A percentile compares a stretch with the other conserved stretches of the same genome.
Evolutionary conservation across 2,113 vertebrate genomes (phyloP).

Genomic region (Rutilus rutilus): DNA sequence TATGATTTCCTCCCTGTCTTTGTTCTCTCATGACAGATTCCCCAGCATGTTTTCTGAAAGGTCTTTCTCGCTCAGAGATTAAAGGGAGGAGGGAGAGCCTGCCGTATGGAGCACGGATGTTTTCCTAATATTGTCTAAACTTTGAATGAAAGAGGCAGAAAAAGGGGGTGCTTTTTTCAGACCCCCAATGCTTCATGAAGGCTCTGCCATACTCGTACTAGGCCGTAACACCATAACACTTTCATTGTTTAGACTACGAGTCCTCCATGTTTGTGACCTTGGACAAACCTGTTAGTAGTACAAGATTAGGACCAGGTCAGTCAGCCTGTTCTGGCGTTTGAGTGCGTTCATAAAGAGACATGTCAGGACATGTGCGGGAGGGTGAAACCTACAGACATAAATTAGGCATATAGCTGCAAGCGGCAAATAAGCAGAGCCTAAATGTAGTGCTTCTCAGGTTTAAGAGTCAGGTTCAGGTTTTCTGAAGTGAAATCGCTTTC

Average conservation of each 20-base stretch:
- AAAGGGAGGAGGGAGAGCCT: conserved; percentile 73
- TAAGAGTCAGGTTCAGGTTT: not conserved
- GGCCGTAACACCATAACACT: conserved; percentile 29
- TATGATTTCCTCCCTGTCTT: conserved; percentile 73
- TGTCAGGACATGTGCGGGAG: conserved; percentile 47
- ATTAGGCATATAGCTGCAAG: not conserved
- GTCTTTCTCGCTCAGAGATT: conserved; percentile 74
- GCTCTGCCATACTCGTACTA: not conserved
- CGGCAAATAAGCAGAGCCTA: not conserved
- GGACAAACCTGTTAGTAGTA: conserved; percentile 30
- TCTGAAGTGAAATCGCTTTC: not conserved
- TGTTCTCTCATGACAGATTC: conserved; percentile 72
- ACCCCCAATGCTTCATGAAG: conserved; percentile 55
- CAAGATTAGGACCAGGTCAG: conserved; percentile 39
- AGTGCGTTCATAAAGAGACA: conserved; percentile 37
- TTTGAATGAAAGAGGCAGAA: conserved; percentile 63
- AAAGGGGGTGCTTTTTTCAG: conserved; percentile 4
- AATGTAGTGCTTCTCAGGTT: not conserved
- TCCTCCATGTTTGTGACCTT: conserved; percentile 51
- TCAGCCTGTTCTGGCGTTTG: conserved; percentile 16
- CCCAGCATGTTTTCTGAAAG: conserved; percentile 66
- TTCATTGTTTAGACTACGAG: conserved; percentile 49
- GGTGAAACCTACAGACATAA: not conserved
- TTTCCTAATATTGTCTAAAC: conserved; percentile 78
- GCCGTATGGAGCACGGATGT: conserved; percentile 80